Evolutionary conservation across 2,888 invertebrate species (phyloP), one percentile per base, ranked within the genome.

Genomic region (Hyppa rectilinea): DNA sequence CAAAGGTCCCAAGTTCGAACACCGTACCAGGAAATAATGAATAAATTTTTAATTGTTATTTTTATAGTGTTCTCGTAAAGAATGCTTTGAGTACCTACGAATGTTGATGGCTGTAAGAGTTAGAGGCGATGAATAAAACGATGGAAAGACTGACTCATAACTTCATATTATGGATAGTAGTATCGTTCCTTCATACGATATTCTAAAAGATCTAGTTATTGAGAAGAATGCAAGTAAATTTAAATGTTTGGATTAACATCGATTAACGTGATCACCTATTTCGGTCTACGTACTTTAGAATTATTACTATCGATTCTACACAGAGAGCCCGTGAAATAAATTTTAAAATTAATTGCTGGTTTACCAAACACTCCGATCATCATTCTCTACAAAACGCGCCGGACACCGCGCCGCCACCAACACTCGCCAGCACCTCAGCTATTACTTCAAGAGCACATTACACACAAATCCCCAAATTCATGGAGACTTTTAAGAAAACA

Each of bases 401-500:
- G n/a, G n/a, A n/a, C n/a, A n/a, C n/a, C n/a, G n/a, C n/a, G n/a
- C n/a, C n/a, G n/a, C n/a, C n/a, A 40, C 47, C 17, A 6, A 23
- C 26, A 47, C 71, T 43, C n/a, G 17, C 38, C n/a, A n/a, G n/a
- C n/a, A 26, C 9, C 43, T 59, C 6, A 12, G 20, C 38, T 40
- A 53, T 60, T 56, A 60, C 38, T 66, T 26, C 31, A 38, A 60
- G 43, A 62, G 31, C 70, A 59, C 55, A 65, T 40, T 47, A 47
- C 14, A 29, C 23, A 38, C 52, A 36, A 50, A 56, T 45, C 59
- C 9, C 36, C 40, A 36, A 56, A 68, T 81, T 72, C 79, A 71
- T 31, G 61, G 59, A 63, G 40, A 68, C 59, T 80, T 65, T 56
- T 69, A 59, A 67, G 56, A 81, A 76, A 83, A 78, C 64, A 52